Conservation (phyloP, 53 echinoderm and acorn worm species). For the Holothuria scabra region DNA sequence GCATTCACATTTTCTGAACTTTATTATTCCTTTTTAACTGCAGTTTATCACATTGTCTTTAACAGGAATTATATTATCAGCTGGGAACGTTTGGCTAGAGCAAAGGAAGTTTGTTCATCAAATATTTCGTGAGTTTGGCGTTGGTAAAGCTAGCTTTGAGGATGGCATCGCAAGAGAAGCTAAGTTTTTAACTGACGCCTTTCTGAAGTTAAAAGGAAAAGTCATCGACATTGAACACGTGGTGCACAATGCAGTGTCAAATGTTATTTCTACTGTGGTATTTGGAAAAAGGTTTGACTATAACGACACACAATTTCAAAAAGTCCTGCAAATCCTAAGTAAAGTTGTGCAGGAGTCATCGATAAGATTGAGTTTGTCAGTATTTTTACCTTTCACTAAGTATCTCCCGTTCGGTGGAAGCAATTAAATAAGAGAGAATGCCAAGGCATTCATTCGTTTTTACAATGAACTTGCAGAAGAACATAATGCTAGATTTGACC, state of each 20-base stretch:
- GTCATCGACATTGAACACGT: background rate
- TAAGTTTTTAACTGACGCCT: background rate
- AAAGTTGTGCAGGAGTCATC: background rate
- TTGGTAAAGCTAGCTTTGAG: conserved; percentile 28
- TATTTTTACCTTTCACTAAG: conserved; percentile 19
- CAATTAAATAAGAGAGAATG: background rate
- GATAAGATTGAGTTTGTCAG: background rate
- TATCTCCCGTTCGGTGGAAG: conserved; percentile 27
- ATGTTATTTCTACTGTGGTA: conserved; percentile 3
- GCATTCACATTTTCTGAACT: too few relatives aligned
- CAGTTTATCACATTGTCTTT: background rate
- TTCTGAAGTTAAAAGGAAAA: conserved; percentile 4
- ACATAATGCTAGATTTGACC: background rate
- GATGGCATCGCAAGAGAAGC: conserved; percentile 9
- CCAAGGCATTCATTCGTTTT: background rate
- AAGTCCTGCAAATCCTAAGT: background rate
- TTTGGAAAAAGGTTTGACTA: conserved; percentile 38
- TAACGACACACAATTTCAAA: conserved; percentile 20
- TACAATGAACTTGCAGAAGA: background rate
- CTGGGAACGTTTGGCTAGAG: conserved; percentile 24
- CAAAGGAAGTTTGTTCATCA: conserved; percentile 38
- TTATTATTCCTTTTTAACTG: too few relatives aligned
- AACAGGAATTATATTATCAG: conserved; percentile 7
- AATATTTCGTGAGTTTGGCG: conserved; percentile 28
- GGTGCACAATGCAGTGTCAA: conserved; percentile 15